phyloP scores from a whole-genome alignment of 2,888 invertebrate genomes.

The Phragmatobia fuliginosa region DNA sequence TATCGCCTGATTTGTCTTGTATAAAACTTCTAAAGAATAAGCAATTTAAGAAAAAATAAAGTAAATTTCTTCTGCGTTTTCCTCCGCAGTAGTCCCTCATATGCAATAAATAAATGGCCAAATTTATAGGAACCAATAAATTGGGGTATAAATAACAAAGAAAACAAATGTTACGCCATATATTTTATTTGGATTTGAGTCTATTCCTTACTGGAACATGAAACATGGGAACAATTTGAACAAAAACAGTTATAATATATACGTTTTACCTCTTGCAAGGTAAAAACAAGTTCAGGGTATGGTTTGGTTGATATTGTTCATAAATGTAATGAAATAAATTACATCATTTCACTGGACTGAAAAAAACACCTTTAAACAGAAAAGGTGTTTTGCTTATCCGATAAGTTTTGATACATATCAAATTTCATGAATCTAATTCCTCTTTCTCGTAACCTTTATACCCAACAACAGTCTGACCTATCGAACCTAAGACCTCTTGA shows the following conservation, averaged over 20 bases:
- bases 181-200: constrained; percentile 40
- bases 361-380: not conserved
- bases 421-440: too few species aligned
- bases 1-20: not conserved
- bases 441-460: too few species aligned
- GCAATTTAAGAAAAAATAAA: not conserved
- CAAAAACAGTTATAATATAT: constrained; percentile 29
- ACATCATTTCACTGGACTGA: not conserved
- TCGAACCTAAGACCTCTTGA: too few species aligned
- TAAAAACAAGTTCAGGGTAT: constrained; percentile 9
- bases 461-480: too few species aligned
- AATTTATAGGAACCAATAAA: constrained; percentile 36
- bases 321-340: not conserved
- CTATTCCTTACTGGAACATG: constrained; percentile 31
- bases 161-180: constrained; percentile 41
- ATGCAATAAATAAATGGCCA: constrained; percentile 23
- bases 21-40: not conserved
- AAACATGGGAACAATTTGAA: constrained; percentile 41
- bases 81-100: constrained; percentile 5
- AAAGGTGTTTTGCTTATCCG: not conserved
- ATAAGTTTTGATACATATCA: not conserved
- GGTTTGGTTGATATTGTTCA: not conserved
- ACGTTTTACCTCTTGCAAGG: constrained; percentile 27
- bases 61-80: not conserved
- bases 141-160: constrained; percentile 44